Conservation (phyloP, 1,140 invertebrate species). For the Adelges cooleyi region DNA sequence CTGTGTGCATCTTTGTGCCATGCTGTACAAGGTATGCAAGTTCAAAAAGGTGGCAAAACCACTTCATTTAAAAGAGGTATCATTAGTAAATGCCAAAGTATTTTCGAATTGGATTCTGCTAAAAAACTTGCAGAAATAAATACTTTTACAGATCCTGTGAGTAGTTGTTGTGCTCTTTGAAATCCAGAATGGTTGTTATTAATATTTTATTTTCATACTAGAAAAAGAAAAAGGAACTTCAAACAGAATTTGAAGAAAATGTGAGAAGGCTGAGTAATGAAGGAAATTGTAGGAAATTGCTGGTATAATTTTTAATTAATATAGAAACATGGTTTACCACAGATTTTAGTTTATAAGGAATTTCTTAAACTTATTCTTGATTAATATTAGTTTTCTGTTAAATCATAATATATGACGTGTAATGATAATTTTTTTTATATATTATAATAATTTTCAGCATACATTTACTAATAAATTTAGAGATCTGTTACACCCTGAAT, state of each 20-base stretch:
- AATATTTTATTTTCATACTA: conserved; percentile 33
- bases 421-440: too few relatives aligned
- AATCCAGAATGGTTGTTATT: not conserved
- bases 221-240: conserved; percentile 62
- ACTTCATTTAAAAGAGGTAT: conserved; percentile 64
- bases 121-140: conserved; percentile 52
- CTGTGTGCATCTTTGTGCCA: conserved; percentile 79
- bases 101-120: conserved; percentile 62
- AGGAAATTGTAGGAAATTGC: conserved; percentile 74
- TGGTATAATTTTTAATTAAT: too few relatives aligned
- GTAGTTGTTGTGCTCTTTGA: too few relatives aligned
- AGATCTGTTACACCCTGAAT: too few relatives aligned
- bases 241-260: conserved; percentile 54
- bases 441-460: too few relatives aligned
- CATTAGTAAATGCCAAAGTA: conserved; percentile 69
- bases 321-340: too few relatives aligned
- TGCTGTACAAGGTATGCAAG: conserved; percentile 49
- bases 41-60: conserved; percentile 37
- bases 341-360: too few relatives aligned
- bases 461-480: too few relatives aligned
- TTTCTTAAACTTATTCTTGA: too few relatives aligned
- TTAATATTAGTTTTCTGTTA: too few relatives aligned
- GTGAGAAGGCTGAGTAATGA: conserved; percentile 63
- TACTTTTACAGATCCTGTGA: conserved; percentile 50
- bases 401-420: too few relatives aligned